Percentiles rank a stretch among this genome's conserved stretches.
Conservation (phyloP, 2,888 invertebrate genomes). For the Himalopsyche tibetana region DNA sequence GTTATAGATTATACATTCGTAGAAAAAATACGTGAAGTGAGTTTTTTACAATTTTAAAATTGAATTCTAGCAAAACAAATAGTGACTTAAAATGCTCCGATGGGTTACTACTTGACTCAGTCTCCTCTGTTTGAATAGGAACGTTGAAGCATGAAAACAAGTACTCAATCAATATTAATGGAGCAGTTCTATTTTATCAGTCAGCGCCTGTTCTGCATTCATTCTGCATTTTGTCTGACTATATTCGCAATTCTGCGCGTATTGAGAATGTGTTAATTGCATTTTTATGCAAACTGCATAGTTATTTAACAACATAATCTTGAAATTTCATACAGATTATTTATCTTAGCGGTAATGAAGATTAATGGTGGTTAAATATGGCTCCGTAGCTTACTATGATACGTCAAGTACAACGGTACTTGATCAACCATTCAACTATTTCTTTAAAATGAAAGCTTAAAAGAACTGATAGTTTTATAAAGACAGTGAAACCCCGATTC, state of each 20-base stretch:
- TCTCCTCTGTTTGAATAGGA: slow-evolving; percentile 1
- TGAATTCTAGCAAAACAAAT: slow-evolving; percentile 8
- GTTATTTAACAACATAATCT: too few species aligned
- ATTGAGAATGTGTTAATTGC: slow-evolving; percentile 16
- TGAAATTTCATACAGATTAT: too few species aligned
- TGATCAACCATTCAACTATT: too few species aligned
- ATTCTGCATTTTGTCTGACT: slow-evolving; percentile 20
- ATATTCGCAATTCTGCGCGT: not conserved
- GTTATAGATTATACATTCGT: too few species aligned
- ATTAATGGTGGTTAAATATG: too few species aligned
- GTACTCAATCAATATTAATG: slow-evolving; percentile 42
- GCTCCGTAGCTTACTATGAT: too few species aligned
- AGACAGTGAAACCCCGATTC: too few species aligned
- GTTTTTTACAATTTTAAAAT: not conserved
- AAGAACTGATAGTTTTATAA: too few species aligned
- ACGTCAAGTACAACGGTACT: too few species aligned
- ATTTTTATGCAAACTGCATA: not conserved
- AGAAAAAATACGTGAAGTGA: not conserved
- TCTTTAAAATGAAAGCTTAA: too few species aligned
- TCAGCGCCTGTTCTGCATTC: slow-evolving; percentile 37
- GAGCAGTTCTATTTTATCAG: slow-evolving; percentile 28
- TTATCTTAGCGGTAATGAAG: too few species aligned
- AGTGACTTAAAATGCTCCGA: not conserved
- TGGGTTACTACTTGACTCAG: slow-evolving; percentile 1
- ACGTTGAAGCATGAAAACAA: slow-evolving; percentile 15